These are phyloP conservation scores for Pangasius macronema DNA, from an alignment of 2,797 vertebrate genomes.

Conservation along the genomic window DNA sequence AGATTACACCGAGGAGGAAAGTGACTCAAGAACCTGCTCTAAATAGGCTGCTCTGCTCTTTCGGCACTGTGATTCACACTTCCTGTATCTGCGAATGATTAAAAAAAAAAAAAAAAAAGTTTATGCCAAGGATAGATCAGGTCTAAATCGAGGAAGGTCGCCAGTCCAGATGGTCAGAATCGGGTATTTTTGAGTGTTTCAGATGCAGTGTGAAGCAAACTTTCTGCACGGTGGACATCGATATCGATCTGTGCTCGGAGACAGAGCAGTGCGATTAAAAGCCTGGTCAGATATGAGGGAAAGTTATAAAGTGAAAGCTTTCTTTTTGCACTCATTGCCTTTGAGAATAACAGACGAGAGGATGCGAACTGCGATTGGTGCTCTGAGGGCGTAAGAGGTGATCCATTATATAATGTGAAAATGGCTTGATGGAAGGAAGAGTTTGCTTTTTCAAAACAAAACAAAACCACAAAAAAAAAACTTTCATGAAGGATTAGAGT, in stretches of 20 bases:
- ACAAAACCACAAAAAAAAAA: not conserved
- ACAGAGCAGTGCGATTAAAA: not conserved
- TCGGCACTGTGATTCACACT: conserved; percentile 2
- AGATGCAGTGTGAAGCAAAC: not conserved
- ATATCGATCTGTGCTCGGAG: not conserved
- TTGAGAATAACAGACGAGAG: not conserved
- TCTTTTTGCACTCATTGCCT: not conserved
- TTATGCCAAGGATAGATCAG: not conserved
- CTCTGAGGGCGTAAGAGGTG: not conserved
- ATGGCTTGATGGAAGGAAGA: not conserved
- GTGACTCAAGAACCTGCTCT: conserved; percentile 6
- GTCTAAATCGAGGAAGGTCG: not conserved
- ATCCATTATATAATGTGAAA: not conserved
- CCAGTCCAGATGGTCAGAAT: not conserved
- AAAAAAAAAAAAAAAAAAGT: not conserved
- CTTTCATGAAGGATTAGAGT: not conserved
- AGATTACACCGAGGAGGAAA: conserved; percentile 16
- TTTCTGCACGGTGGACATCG: not conserved
- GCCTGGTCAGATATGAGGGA: not conserved
- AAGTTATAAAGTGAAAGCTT: not conserved
- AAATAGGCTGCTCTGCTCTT: conserved; percentile 6
- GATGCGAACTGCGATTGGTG: not conserved
- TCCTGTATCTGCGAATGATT: not conserved
- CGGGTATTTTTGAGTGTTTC: not conserved
- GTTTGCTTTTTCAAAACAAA: not conserved